Percentiles rank a stretch among this genome's conserved stretches.
Evolutionary conservation across 2,888 invertebrate species (phyloP).

Genomic region (Oxycera nigricornis): DNA sequence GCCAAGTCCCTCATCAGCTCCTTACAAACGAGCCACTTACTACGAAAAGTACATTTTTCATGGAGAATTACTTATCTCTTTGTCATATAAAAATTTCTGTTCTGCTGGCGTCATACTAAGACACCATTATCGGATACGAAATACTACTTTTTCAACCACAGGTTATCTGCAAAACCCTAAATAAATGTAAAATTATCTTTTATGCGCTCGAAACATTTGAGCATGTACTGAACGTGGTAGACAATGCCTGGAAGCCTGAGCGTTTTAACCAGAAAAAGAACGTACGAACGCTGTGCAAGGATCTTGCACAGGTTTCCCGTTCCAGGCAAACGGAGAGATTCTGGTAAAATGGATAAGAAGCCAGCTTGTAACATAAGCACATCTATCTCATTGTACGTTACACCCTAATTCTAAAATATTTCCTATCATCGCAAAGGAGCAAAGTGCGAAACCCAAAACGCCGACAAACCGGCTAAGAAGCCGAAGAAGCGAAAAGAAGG

Average conservation of each 20-base stretch:
- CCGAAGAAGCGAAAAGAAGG: neutral
- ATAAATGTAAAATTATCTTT: conserved; percentile 47
- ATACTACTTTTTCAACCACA: conserved; percentile 43
- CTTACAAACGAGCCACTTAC: conserved; percentile 12
- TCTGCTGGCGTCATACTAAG: conserved; percentile 22
- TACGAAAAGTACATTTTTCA: conserved; percentile 15
- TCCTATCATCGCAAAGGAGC: conserved; percentile 37
- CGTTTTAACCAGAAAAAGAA: neutral
- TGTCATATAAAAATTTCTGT: conserved; percentile 20
- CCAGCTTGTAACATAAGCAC: conserved; percentile 8
- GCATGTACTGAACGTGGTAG: neutral
- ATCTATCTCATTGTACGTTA: conserved; percentile 30
- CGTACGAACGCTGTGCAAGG: neutral
- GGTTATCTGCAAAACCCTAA: conserved; percentile 46
- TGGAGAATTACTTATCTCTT: conserved; percentile 38
- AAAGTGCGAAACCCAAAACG: conserved; percentile 5
- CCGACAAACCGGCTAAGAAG: conserved; percentile 19
- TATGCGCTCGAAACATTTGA: conserved; percentile 43
- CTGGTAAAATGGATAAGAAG: neutral
- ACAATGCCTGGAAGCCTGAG: too few species aligned
- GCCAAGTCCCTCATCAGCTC: neutral
- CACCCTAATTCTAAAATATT: conserved; percentile 41
- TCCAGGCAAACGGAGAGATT: neutral
- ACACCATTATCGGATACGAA: conserved; percentile 39
- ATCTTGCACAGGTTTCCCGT: neutral